phyloP scores from a whole-genome alignment of 1,140 invertebrate genomes.

The Belonocnema kinseyi region DNA sequence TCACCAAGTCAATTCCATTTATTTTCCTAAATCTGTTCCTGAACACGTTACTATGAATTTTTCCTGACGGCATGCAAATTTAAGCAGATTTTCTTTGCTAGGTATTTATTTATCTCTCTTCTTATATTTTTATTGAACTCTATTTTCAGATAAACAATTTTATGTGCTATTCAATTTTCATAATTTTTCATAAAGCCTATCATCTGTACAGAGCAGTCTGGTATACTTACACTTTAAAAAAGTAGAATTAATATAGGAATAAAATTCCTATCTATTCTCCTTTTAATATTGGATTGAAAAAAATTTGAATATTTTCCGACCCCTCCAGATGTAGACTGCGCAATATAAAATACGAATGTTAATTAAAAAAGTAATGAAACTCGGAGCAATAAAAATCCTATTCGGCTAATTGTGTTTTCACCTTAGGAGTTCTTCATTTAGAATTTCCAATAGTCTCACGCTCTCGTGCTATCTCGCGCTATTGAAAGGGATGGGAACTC shows the following conservation, averaged over 20 bases:
- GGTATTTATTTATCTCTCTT: too few species aligned
- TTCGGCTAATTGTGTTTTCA: slow-evolving; percentile 27
- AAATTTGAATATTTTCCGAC: too few species aligned
- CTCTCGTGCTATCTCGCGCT: slow-evolving; percentile 10
- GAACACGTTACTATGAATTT: neutral
- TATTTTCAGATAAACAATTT: too few species aligned
- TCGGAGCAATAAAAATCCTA: slow-evolving; percentile 6
- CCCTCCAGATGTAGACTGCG: neutral
- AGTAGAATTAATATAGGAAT: too few species aligned
- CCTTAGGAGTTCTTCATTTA: slow-evolving; percentile 28
- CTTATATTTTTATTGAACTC: too few species aligned
- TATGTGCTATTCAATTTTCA: too few species aligned
- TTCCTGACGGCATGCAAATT: neutral
- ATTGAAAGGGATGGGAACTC: slow-evolving; percentile 17
- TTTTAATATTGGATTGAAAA: too few species aligned
- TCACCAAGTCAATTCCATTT: slow-evolving; percentile 19
- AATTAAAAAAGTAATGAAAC: slow-evolving; percentile 27
- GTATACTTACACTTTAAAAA: too few species aligned
- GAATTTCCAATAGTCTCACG: slow-evolving; percentile 30
- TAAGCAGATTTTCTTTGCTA: too few species aligned
- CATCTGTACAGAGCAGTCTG: too few species aligned
- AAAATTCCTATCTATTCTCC: too few species aligned
- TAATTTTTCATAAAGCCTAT: too few species aligned
- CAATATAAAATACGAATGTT: slow-evolving; percentile 27
- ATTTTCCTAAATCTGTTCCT: slow-evolving; percentile 22